A percentile compares a stretch with the other conserved stretches of the same genome.
phyloP scores from a whole-genome alignment of 2,888 invertebrate genomes.

The Saturnia japonica region DNA sequence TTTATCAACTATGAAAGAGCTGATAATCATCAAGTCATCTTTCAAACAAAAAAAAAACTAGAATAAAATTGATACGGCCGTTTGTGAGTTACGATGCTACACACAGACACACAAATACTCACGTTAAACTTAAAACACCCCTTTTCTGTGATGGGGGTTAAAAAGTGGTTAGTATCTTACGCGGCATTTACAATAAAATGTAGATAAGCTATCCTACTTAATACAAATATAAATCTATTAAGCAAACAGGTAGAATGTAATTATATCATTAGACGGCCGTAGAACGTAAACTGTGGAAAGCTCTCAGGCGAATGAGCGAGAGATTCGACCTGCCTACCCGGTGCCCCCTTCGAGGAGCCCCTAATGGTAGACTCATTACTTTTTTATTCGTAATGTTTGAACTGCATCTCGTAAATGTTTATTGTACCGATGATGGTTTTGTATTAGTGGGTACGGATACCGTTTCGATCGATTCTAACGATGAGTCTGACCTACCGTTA shows the following conservation, averaged over 20 bases:
- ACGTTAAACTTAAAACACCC: too few species aligned
- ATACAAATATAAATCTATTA: constrained; percentile 10
- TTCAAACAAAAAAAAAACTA: too few species aligned
- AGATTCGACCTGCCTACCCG: constrained; percentile 10
- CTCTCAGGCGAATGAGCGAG: neutral
- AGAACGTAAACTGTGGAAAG: constrained; percentile 3
- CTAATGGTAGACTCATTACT: neutral
- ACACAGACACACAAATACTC: too few species aligned
- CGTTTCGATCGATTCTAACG: neutral
- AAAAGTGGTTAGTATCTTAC: neutral
- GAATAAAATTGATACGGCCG: too few species aligned
- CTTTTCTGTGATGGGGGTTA: too few species aligned
- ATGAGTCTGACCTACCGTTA: neutral
- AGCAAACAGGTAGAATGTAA: neutral
- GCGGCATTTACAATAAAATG: neutral
- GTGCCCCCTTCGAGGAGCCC: too few species aligned
- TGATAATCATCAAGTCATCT: too few species aligned
- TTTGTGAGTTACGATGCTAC: too few species aligned
- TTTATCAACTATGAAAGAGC: too few species aligned
- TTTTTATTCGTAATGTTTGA: neutral
- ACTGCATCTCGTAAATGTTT: constrained; percentile 29
- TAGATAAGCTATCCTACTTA: constrained; percentile 1
- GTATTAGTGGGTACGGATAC: neutral
- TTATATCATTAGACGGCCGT: neutral
- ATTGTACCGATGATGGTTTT: neutral